A percentile compares a stretch with the other conserved stretches of the same genome.
Conservation (phyloP, 2,113 vertebrate genomes). For the Eurystomus gularis region DNA sequence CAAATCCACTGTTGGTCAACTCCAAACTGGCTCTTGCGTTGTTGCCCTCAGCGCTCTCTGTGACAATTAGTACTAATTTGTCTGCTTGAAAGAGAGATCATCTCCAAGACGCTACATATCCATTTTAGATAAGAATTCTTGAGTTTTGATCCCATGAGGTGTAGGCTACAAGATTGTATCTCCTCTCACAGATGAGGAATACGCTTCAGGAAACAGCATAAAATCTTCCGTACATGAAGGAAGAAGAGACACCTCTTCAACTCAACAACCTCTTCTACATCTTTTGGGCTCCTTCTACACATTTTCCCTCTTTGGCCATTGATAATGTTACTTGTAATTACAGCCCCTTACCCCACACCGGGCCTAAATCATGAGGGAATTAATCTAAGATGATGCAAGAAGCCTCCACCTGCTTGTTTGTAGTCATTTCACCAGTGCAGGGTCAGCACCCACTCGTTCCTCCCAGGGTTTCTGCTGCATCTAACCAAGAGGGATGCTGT, state of each 20-base stretch:
- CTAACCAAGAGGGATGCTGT: not conserved
- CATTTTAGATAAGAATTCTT: not conserved
- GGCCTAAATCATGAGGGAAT: not conserved
- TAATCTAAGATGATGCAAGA: not conserved
- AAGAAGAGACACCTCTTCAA: not conserved
- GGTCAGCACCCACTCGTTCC: not conserved
- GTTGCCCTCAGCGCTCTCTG: not conserved
- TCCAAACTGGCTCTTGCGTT: not conserved
- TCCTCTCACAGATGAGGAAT: not conserved
- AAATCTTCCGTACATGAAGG: rapidly evolving
- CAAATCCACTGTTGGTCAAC: not conserved
- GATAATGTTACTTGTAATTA: not conserved
- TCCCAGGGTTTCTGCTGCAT: not conserved
- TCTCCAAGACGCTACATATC: not conserved
- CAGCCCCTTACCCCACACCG: not conserved
- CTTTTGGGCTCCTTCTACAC: not conserved
- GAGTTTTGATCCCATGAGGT: not conserved
- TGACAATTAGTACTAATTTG: not conserved
- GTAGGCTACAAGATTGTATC: not conserved
- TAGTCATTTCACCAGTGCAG: not conserved
- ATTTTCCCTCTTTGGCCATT: not conserved
- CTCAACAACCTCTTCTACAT: not conserved
- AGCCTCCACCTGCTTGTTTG: not conserved
- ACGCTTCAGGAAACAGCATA: not conserved
- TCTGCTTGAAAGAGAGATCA: not conserved